Evolutionary conservation across 1,140 invertebrate species (phyloP), one percentile per base, ranked within the genome.

Genomic region (Apocrypta bakeri): DNA sequence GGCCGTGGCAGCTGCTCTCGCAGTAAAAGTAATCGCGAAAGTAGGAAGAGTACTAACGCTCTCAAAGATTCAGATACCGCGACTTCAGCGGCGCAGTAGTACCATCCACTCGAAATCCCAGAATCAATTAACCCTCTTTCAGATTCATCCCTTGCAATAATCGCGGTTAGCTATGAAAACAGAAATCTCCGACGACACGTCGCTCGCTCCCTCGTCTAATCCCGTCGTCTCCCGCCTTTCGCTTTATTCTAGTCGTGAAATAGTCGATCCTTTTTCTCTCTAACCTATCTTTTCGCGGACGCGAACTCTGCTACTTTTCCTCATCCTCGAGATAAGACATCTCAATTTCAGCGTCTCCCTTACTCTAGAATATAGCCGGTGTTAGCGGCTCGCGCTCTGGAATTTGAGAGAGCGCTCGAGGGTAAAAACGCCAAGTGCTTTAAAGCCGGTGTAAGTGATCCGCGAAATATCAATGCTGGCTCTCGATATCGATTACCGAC

Each of bases 321-420:
- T 88, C 85, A 87, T 89, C 85, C 66, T 56, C 84, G 78, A 88
- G 88, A 89, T 89, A 89, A 89, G 88, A 85, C 85, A 89, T 88
- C 87, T 86, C 86, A 87, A 90, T 88, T 88, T 86, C 84, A 85
- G 68, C 82, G 61, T 78, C 69, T 71, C 69, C 14, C 17, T 63
- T 63, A 31, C 40, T 63, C n/a, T 63, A 1, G 8, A 63, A 21
- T 56, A 56, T 6, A 56, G 3, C 48, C 4, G 21, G 21, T 21
- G 48, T 17, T 48, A 9, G 33, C 33, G 33, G 33, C 33, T 37
- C 33, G 33, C 33, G 33, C 33, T 37, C 3, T 9, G 21, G 48
- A 87, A 89, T 88, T 88, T 86, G 81, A 85, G 66, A 79, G 48
- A 6, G 42, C 4, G 61, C 56, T 27, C 33, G n/a, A 56, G 27